Conservation (phyloP, 2,797 vertebrate genomes). For the Micrastur ruficollis region DNA sequence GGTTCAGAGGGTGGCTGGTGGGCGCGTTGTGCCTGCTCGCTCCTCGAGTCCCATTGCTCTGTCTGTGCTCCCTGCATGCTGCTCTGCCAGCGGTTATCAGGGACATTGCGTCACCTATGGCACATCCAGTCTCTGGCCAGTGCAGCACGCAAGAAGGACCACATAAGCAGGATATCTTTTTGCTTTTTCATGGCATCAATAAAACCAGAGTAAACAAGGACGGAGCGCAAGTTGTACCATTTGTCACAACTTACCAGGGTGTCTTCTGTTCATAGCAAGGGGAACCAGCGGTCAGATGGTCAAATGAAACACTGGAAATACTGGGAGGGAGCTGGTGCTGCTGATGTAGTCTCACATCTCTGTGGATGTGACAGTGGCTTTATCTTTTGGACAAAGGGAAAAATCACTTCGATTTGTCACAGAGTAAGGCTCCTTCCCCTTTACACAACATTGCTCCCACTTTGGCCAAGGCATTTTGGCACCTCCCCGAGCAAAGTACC, state of each 20-base stretch:
- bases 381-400: neutral
- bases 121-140: neutral
- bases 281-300: neutral
- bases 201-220: neutral
- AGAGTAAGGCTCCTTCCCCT: neutral
- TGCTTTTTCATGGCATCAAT: neutral
- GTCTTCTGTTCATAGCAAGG: neutral
- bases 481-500: neutral
- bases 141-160: neutral
- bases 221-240: neutral
- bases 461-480: neutral
- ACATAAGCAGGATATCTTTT: neutral
- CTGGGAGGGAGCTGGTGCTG: neutral
- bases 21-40: fast-evolving
- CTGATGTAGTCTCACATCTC: neutral
- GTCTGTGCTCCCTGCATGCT: neutral
- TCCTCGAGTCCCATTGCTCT: neutral
- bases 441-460: neutral
- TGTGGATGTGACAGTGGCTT: neutral
- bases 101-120: fast-evolving
- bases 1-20: neutral
- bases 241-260: neutral
- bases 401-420: neutral
- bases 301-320: neutral
- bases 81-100: neutral